phyloP scores from a whole-genome alignment of 1,140 invertebrate genomes.

The Drosophila oshimai region DNA sequence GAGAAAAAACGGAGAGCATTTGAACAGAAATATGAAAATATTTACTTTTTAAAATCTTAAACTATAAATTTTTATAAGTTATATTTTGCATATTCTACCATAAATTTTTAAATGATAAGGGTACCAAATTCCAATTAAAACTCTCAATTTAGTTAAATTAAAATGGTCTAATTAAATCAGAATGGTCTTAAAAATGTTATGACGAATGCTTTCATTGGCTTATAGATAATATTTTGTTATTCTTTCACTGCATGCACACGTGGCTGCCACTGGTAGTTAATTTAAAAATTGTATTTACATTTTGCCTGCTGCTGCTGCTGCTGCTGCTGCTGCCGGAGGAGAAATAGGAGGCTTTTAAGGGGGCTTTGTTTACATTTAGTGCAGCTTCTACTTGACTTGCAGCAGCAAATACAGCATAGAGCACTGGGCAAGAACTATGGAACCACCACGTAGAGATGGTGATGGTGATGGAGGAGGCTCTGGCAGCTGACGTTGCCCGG shows the following conservation, averaged over 20 bases:
- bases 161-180: no score
- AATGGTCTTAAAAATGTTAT: no score
- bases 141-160: no score
- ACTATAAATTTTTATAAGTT: no score
- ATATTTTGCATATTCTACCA: no score
- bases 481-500: constrained; percentile 59
- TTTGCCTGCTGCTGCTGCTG: constrained; percentile 53
- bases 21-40: no score
- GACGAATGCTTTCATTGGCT: no score
- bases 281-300: constrained; percentile 76
- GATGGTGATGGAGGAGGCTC: neutral
- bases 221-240: neutral
- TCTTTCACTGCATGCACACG: constrained; percentile 42
- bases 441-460: no score
- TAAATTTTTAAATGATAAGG: no score
- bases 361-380: constrained; percentile 72
- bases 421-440: constrained; percentile 22
- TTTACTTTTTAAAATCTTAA: no score
- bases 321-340: constrained; percentile 14
- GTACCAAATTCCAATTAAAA: no score
- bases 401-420: constrained; percentile 50
- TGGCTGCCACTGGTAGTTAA: constrained; percentile 60
- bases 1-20: neutral
- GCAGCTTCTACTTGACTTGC: constrained; percentile 73
- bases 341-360: neutral